A percentile compares a stretch with the other conserved stretches of the same genome.
Conservation (phyloP, 2,888 invertebrate species). For the Gastrophysa polygoni region DNA sequence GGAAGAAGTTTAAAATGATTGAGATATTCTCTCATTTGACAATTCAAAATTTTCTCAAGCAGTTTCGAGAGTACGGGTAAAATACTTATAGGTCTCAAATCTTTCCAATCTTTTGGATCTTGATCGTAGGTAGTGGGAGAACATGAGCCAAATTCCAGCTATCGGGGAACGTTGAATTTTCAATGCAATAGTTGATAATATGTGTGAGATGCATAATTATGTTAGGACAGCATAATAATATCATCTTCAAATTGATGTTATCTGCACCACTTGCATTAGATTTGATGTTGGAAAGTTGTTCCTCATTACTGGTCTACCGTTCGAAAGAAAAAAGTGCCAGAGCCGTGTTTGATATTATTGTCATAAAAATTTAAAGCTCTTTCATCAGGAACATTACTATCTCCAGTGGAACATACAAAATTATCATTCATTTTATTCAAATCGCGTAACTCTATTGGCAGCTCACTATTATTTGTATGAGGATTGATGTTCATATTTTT, state of each 20-base stretch:
- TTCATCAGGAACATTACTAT: background rate
- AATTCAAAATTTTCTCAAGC: no score
- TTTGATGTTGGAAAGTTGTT: background rate
- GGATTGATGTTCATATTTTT: background rate
- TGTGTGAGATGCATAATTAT: conserved; percentile 1
- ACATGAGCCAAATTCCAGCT: background rate
- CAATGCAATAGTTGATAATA: conserved; percentile 3
- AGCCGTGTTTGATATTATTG: background rate
- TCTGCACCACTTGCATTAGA: background rate
- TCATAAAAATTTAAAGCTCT: background rate
- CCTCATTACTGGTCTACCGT: background rate
- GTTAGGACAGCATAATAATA: background rate
- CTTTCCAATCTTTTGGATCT: no score
- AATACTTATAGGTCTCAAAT: no score
- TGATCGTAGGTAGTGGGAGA: conserved; percentile 6
- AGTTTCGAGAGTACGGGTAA: no score
- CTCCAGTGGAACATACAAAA: background rate
- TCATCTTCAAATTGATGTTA: conserved; percentile 3
- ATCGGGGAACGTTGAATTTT: background rate
- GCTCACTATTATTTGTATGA: background rate
- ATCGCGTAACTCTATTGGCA: background rate
- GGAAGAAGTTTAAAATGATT: no score
- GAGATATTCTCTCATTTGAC: no score
- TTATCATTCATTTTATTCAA: background rate
- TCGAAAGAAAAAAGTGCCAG: background rate